Evolutionary conservation across 2,888 invertebrate genomes (phyloP), one percentile per base, ranked within the genome.

Genomic region (Catonia carolina): DNA sequence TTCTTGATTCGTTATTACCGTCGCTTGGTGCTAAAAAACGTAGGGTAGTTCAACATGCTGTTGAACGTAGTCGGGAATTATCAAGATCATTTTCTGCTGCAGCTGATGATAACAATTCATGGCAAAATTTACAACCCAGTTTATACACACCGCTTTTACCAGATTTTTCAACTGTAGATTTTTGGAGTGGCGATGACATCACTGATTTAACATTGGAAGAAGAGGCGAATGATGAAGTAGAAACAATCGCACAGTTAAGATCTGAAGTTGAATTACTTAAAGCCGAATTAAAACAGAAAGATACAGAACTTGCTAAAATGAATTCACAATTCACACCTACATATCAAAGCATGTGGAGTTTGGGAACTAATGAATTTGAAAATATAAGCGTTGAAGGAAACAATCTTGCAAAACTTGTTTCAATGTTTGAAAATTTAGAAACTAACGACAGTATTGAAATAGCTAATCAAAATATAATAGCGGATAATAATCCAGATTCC

Each of bases 1-100:
- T 84, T 67, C 71, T 85, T 63, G 82, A 83, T 62, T 80, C 82
- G 58, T 70, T 85, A 33, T 69, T 84, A 20, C 57, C 59, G n/a
- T 58, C 56, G 8, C 55, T 80, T 48, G 78, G 78, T 1, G 71
- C 72, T 2, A 76, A 77, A 56, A 73, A 77, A 58, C 74, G 77
- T n/a, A 71, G 71, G 50, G 74, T 74, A 12, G 71, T 81, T 63
- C 74, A 77, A n/a, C 74, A 76, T 55, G 77, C 78, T 1, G 74
- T 81, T 7, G 77, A 78, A 27, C 61, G 61, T 8, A 64, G 64
- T 55, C 48, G 65, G 23, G 64, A 65, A 53, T 60, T 65, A 14
- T 64, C 65, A 2, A 48, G 61, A 50, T 62, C 63, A 1, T 51
- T 64, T 20, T 60, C 63, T 1, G 39, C 60, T 39, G 60, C 64